Conservation (phyloP, 1,140 invertebrate genomes). For the Alviniconcha marisindica region DNA sequence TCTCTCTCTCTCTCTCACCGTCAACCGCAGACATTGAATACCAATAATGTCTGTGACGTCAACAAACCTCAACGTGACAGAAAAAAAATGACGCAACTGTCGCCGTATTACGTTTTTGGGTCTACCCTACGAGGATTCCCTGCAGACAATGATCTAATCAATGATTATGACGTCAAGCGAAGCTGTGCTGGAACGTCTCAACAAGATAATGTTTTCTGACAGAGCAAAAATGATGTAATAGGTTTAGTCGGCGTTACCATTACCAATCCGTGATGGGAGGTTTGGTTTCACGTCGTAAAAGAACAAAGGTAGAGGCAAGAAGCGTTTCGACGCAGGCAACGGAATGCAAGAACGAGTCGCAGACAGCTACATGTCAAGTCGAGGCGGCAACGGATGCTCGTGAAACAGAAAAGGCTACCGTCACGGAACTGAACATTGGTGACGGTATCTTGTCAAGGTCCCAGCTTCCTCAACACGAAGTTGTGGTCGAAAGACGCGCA, state of each 20-base stretch:
- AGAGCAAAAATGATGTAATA: background rate
- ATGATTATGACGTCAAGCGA: background rate
- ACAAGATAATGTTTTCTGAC: background rate
- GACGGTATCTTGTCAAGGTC: background rate
- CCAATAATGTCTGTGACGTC: too few relatives aligned
- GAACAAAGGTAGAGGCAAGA: background rate
- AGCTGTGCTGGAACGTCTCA: background rate
- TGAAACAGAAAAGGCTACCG: background rate
- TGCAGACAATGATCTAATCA: background rate
- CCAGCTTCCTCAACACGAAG: background rate
- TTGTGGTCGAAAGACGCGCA: background rate
- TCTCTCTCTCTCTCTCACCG: too few relatives aligned
- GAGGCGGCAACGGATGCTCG: background rate
- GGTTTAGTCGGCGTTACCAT: background rate
- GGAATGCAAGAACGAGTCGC: background rate
- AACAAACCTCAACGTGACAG: too few relatives aligned
- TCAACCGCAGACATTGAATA: too few relatives aligned
- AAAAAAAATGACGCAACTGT: too few relatives aligned
- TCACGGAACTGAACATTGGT: background rate
- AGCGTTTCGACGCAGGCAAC: background rate
- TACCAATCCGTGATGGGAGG: background rate
- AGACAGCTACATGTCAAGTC: background rate
- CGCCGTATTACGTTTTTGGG: too few relatives aligned
- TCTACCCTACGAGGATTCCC: too few relatives aligned
- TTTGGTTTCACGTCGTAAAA: constrained; percentile 10